phyloP scores from a whole-genome alignment of 2,797 vertebrate species.

The Dicrostonyx torquatus region DNA sequence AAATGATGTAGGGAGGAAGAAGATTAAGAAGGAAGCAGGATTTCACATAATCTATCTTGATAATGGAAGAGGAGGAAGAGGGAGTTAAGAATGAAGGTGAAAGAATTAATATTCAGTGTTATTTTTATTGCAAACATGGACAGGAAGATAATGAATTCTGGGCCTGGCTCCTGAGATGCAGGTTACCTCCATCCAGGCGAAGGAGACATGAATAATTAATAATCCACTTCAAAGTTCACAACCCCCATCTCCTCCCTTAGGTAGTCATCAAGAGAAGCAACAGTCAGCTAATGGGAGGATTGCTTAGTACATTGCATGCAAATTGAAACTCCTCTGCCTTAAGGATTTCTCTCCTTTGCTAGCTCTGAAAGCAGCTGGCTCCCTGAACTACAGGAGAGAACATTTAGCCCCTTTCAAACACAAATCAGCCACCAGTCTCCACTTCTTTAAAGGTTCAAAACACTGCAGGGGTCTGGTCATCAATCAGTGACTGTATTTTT shows the following conservation, averaged over 20 bases:
- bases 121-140: conserved; percentile 82
- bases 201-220: conserved; percentile 84
- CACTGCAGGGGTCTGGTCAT: neutral
- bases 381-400: conserved; percentile 64
- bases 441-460: conserved; percentile 69
- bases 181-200: conserved; percentile 74
- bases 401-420: conserved; percentile 62
- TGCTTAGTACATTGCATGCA: conserved; percentile 77
- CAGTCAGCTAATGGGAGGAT: conserved; percentile 76
- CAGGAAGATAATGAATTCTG: conserved; percentile 83
- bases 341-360: conserved; percentile 68
- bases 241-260: conserved; percentile 78
- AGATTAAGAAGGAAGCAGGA: conserved; percentile 64
- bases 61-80: conserved; percentile 61
- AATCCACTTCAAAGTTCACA: conserved; percentile 82
- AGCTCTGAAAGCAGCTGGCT: conserved; percentile 52
- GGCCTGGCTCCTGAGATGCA: conserved; percentile 78
- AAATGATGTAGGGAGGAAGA: conserved; percentile 48
- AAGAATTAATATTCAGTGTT: conserved; percentile 82
- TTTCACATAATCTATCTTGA: conserved; percentile 56
- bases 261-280: conserved; percentile 77
- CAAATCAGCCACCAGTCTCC: conserved; percentile 42
- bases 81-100: conserved; percentile 68
- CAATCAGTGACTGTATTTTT: conserved; percentile 49
- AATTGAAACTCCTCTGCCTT: conserved; percentile 70